Percentiles rank a stretch among this genome's conserved stretches.
Conservation (phyloP, 2,113 vertebrate genomes). For the Melozone crissalis region DNA sequence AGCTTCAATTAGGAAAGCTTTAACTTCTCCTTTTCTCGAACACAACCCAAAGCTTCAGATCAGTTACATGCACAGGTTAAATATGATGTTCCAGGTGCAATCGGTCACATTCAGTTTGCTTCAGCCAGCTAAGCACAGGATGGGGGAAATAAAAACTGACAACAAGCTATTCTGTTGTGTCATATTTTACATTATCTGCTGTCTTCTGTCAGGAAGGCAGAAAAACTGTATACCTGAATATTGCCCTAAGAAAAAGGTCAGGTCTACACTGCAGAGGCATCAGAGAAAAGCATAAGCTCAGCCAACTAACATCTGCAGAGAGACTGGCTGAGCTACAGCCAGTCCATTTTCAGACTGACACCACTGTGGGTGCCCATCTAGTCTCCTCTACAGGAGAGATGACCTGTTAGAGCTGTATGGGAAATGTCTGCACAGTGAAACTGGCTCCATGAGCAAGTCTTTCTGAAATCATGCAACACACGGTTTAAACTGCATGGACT, state of each 20-base stretch:
- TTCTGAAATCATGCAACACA: background rate
- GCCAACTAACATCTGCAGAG: background rate
- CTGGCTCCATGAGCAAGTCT: background rate
- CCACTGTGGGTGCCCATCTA: background rate
- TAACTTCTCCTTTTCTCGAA: background rate
- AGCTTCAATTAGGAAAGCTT: background rate
- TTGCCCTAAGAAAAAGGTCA: background rate
- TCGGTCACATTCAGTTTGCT: background rate
- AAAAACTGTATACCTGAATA: background rate
- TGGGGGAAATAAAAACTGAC: background rate
- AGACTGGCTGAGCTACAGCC: background rate
- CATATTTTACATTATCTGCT: background rate
- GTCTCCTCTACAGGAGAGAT: background rate
- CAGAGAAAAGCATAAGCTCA: background rate
- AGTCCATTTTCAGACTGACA: background rate
- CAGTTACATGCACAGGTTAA: background rate
- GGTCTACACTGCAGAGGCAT: background rate
- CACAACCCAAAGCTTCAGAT: background rate
- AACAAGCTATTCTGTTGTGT: background rate
- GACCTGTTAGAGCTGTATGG: background rate
- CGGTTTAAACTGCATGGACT: background rate
- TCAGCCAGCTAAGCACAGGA: background rate
- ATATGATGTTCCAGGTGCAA: background rate
- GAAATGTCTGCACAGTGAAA: background rate
- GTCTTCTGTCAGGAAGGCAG: background rate